Base-by-base conservation (phyloP, 2,797 vertebrate species). In the Meda fulgida region DNA sequence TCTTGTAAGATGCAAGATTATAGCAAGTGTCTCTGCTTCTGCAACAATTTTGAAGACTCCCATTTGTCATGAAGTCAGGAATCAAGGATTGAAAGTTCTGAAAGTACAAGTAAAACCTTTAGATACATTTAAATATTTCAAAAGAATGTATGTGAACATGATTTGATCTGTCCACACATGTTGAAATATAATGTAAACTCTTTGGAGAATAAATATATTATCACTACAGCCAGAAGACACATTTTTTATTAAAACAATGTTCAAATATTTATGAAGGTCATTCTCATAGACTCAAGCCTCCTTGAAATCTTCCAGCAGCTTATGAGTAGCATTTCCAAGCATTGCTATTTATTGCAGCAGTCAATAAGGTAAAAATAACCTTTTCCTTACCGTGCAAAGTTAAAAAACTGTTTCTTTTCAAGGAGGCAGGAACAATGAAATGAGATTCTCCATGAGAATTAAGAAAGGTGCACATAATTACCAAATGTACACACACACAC, bases 321-420 rank as follows among this genome's bases (percentile, higher is more conserved):
- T 36, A 34, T 19, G 75, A 43, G 23, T 26, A 60, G 53, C 23
- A 26, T 60, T 78, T 60, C 29, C 23, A 5, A 29, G 75, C 75
- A 78, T 29, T 40, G 75, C 75, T 60, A 78, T 78, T 78, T 40
- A 60, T 78, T 78, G 75, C 55, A 40, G 36, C 14, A 18, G 36
- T 78, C 75, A 78, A 60, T 78, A 78, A 19, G 23, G 36, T 78
- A 60, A 78, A 78, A 78, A 78, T 78, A 78, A 36, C 53, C 7
- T 40, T 26, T 40, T 78, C 31, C 48, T 36, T 36, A 16, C 23
- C 14, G 19, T 60, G 75, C 75, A 18, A 40, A 78, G 53, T 26
- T 26, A 60, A 78, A 58, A 7, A 36, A 36, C 9, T 3, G 0
- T 36, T 67, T 67, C 6, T 66, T 67, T 34, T 63, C 26, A 67